Evolutionary conservation across 2,113 vertebrate species (phyloP).

Genomic region (Calidris pugnax): DNA sequence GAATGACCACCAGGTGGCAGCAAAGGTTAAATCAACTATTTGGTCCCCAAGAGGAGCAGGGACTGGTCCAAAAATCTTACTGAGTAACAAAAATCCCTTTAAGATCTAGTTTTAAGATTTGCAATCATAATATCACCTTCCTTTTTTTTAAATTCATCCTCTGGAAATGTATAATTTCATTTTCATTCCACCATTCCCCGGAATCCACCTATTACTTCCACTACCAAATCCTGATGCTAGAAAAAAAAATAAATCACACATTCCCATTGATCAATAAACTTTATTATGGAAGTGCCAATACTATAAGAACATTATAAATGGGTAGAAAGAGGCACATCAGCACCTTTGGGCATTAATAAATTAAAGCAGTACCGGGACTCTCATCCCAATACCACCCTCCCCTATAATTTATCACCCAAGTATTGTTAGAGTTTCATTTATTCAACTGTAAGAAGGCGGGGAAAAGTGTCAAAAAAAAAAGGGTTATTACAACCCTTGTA

Average conservation of each 20-base stretch:
- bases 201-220: background rate
- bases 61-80: background rate
- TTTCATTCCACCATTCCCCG: background rate
- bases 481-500: background rate
- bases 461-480: background rate
- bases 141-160: background rate
- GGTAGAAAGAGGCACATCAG: background rate
- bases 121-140: background rate
- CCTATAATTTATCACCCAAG: background rate
- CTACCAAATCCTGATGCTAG: background rate
- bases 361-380: background rate
- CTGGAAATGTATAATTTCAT: background rate
- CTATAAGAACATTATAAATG: background rate
- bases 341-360: background rate
- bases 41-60: fast-evolving
- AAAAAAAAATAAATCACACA: background rate
- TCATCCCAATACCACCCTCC: background rate
- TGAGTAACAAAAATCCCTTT: too few relatives aligned
- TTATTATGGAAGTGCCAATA: background rate
- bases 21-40: background rate
- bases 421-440: background rate
- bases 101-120: background rate
- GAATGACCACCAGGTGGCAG: constrained; percentile 46
- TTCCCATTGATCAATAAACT: background rate
- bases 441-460: background rate